Conservation (phyloP, 2,797 vertebrate species). For the Glyptemys insculpta region DNA sequence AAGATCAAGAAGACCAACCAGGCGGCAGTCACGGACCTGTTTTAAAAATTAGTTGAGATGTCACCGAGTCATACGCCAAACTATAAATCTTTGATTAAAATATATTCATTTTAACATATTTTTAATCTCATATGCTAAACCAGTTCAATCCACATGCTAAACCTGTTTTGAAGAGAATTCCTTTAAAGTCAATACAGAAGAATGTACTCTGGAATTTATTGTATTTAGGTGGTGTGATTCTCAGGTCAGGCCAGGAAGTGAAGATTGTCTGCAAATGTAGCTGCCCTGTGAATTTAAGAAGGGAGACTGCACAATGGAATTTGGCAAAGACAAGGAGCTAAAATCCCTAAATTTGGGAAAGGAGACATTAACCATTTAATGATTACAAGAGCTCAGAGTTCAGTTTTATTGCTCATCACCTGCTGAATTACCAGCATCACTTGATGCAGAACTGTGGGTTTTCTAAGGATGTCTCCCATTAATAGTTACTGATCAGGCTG, state of each 20-base stretch:
- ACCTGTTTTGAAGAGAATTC: not conserved
- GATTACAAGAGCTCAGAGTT: not conserved
- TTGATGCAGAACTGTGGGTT: not conserved
- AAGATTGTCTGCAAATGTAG: not conserved
- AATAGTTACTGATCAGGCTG: not conserved
- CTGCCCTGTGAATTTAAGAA: not conserved
- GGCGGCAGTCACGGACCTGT: slow-evolving; percentile 90
- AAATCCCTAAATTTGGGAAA: not conserved
- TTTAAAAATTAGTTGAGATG: not conserved
- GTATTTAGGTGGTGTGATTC: not conserved
- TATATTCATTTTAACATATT: fast-evolving
- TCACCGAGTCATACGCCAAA: not conserved
- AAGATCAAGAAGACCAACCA: slow-evolving; percentile 91
- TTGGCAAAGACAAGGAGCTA: fast-evolving
- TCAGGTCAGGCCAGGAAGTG: not conserved
- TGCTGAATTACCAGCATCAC: not conserved
- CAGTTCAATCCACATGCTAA: not conserved
- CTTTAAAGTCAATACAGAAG: not conserved
- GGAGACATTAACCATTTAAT: not conserved
- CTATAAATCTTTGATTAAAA: not conserved
- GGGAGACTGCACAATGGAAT: not conserved
- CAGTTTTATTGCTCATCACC: not conserved
- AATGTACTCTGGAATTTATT: not conserved
- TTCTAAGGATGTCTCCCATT: not conserved
- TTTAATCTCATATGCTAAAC: not conserved